phyloP scores from a whole-genome alignment of 2,797 vertebrate genomes.

The Squalus acanthias region DNA sequence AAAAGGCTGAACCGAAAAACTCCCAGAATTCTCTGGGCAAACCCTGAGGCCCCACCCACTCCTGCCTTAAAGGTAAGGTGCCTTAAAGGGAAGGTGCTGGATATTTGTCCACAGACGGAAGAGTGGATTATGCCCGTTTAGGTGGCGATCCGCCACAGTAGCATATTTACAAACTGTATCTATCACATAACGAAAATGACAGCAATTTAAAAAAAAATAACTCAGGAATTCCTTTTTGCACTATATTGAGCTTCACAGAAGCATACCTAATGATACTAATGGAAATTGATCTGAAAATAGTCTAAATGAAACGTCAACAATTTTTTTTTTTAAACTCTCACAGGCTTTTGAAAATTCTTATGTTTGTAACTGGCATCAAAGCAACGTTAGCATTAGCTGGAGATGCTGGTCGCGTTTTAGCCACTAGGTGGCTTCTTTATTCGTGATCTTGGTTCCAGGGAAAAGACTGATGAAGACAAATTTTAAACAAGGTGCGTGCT shows the following conservation, averaged over 20 bases:
- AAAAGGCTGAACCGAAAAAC: no score
- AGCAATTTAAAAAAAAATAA: background rate
- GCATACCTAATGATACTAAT: background rate
- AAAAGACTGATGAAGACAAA: background rate
- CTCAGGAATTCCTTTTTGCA: background rate
- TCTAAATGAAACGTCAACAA: background rate
- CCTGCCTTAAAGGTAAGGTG: no score
- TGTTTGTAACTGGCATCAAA: background rate
- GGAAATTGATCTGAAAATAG: background rate
- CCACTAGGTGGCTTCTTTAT: slow-evolving; percentile 20
- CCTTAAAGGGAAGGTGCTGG: no score
- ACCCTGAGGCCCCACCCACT: no score
- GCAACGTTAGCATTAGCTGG: no score
- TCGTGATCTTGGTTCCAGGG: background rate
- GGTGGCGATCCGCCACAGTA: no score
- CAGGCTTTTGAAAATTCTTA: background rate
- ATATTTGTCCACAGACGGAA: no score
- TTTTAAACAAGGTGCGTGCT: background rate
- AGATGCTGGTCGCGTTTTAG: background rate
- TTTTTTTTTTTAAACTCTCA: background rate
- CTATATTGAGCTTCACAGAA: background rate
- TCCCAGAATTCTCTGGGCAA: no score
- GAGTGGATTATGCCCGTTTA: no score
- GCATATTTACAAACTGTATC: background rate
- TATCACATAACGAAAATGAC: background rate